Percentiles rank a stretch among this genome's conserved stretches.
phyloP scores from a whole-genome alignment of 2,797 vertebrate species.

The Danio albolineatus region DNA sequence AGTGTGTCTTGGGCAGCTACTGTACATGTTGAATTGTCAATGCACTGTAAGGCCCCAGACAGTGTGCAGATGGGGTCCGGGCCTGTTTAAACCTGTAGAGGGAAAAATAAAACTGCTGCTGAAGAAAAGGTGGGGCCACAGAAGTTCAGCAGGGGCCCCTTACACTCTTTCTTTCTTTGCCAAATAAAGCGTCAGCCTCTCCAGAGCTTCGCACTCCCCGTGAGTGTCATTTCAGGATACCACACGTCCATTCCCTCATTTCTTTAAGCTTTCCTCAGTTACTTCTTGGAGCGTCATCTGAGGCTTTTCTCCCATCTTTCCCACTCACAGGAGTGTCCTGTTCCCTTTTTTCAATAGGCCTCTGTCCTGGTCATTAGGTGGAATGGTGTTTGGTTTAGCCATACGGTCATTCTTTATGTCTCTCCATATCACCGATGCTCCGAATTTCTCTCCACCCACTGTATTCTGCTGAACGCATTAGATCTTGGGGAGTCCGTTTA shows the following conservation, averaged over 20 bases:
- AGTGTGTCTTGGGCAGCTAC: neutral
- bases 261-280: constrained; percentile 30
- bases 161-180: constrained; percentile 19
- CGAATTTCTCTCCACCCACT: constrained; percentile 15
- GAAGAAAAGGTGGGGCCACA: constrained; percentile 31
- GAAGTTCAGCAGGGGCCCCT: constrained; percentile 11
- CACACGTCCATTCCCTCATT: neutral
- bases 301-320: constrained; percentile 22
- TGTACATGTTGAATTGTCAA: neutral
- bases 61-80: constrained; percentile 4
- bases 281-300: constrained; percentile 30
- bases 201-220: constrained; percentile 35
- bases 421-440: constrained; percentile 14
- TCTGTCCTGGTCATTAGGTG: constrained; percentile 21
- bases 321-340: constrained; percentile 37
- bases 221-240: constrained; percentile 49
- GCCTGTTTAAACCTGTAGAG: constrained; percentile 38
- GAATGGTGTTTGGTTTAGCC: constrained; percentile 32
- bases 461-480: constrained; percentile 57
- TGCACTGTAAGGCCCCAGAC: neutral
- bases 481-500: constrained; percentile 64
- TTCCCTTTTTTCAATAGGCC: constrained; percentile 26
- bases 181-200: constrained; percentile 36
- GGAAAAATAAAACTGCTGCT: constrained; percentile 9
- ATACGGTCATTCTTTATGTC: constrained; percentile 5